Conservation (phyloP, 2,113 vertebrate species). For the Chiloscyllium plagiosum region DNA sequence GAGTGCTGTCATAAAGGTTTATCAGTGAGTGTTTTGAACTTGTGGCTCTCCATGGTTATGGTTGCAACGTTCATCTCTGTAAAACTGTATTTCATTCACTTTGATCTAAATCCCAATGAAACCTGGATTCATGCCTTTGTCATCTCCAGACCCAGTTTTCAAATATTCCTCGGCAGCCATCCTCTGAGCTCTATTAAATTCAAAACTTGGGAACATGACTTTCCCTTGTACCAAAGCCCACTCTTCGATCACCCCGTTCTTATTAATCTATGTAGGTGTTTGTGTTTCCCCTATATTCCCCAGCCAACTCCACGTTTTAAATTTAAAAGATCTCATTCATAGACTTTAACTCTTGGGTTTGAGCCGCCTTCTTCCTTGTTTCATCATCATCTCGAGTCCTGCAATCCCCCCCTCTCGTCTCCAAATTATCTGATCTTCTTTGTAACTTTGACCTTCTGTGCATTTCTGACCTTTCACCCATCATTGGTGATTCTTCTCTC, state of each 20-base stretch:
- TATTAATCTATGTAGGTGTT: not conserved
- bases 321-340: not conserved
- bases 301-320: not conserved
- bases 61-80: not conserved
- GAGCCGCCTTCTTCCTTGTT: not conserved
- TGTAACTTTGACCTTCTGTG: not conserved
- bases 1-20: not conserved
- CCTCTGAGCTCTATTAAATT: not conserved
- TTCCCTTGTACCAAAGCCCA: not conserved
- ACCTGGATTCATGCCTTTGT: not conserved
- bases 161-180: not conserved
- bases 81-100: not conserved
- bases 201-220: not conserved
- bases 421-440: not conserved
- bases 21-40: not conserved
- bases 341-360: no score
- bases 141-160: not conserved
- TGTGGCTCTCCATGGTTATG: not conserved
- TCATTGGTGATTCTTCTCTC: not conserved
- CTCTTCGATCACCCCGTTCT: not conserved
- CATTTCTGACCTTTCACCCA: not conserved
- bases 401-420: not conserved
- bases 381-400: not conserved
- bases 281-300: not conserved
- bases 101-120: not conserved